phyloP scores from a whole-genome alignment of 2,113 vertebrate species.

The Cacatua alba region DNA sequence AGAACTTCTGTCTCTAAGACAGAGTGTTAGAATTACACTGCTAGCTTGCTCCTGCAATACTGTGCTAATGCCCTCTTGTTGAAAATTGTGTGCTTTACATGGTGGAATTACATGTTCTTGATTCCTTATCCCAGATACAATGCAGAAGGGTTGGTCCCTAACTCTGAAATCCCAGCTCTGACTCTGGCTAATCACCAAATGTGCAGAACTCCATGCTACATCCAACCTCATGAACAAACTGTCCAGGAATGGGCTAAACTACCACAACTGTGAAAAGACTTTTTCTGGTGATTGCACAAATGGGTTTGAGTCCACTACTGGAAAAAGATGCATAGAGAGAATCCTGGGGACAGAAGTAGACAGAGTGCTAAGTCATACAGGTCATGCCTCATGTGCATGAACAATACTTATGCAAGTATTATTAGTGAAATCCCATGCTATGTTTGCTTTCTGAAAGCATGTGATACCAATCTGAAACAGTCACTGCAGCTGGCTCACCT shows the following conservation, averaged over 20 bases:
- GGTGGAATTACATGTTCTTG: not conserved
- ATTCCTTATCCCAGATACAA: not conserved
- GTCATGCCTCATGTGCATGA: not conserved
- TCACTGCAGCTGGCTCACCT: not conserved
- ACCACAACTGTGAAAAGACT: not conserved
- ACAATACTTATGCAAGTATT: not conserved
- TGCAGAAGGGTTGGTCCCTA: not conserved
- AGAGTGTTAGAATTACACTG: not conserved
- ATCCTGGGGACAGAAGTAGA: not conserved
- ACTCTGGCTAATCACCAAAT: not conserved
- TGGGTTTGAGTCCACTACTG: not conserved
- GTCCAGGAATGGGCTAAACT: not conserved
- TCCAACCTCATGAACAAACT: not conserved
- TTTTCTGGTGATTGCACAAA: not conserved
- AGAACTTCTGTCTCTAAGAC: not conserved
- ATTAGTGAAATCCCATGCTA: constrained; percentile 4
- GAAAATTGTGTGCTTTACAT: not conserved
- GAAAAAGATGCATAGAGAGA: not conserved
- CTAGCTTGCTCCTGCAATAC: not conserved
- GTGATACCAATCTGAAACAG: not conserved
- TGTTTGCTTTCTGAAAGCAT: not conserved
- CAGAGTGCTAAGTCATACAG: not conserved
- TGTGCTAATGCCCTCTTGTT: not conserved
- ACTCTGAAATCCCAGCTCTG: not conserved
- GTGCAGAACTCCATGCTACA: not conserved